These are phyloP conservation scores for Phasianus colchicus DNA, from an alignment of 2,113 vertebrate genomes.

Conservation along the genomic window DNA sequence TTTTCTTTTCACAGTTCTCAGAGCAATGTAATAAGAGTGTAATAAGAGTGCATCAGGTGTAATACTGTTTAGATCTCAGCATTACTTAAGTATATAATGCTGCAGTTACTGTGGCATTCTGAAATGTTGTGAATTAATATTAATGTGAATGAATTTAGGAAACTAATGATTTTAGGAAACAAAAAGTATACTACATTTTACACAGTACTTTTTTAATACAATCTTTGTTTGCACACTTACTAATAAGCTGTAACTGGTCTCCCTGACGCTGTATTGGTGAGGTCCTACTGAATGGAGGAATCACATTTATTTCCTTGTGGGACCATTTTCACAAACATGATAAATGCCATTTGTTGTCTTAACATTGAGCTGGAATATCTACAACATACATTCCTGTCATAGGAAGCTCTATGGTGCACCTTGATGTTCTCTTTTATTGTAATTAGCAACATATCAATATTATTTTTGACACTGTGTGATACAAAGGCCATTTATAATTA, in stretches of 20 bases:
- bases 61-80: neutral
- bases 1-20: neutral
- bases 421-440: conserved; percentile 69
- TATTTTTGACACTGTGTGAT: conserved; percentile 69
- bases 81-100: neutral
- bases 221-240: neutral
- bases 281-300: conserved; percentile 46
- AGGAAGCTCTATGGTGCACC: conserved; percentile 49
- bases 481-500: conserved; percentile 58
- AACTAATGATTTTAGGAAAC: neutral
- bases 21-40: neutral
- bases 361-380: conserved; percentile 69
- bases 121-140: neutral
- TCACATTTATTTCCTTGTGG: conserved; percentile 40
- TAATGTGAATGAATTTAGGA: neutral
- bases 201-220: neutral
- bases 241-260: neutral
- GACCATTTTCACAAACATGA: conserved; percentile 55
- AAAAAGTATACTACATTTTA: neutral
- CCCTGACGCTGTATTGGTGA: conserved; percentile 21
- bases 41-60: neutral
- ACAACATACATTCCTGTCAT: conserved; percentile 66
- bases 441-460: conserved; percentile 71
- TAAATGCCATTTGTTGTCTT: conserved; percentile 71
- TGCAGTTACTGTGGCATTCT: conserved; percentile 10